Evolutionary conservation across 1,140 invertebrate genomes (phyloP).

Genomic region (Bilobella aurantiaca): DNA sequence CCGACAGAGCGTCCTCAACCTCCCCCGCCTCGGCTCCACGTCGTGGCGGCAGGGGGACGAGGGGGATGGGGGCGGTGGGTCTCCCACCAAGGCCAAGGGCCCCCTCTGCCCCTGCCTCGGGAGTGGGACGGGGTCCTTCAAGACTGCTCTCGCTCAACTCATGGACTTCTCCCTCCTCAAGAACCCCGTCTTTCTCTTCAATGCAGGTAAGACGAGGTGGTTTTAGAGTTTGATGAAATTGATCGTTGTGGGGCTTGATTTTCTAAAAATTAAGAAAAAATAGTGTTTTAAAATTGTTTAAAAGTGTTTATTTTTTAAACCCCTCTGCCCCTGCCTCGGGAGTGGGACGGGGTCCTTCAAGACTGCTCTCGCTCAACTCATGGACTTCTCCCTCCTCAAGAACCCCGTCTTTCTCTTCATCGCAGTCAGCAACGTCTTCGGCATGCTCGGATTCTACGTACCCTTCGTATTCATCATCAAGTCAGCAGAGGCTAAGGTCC

Average conservation of each 20-base stretch:
- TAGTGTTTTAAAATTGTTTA: too few species aligned
- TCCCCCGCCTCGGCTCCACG: slow-evolving; percentile 44
- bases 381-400: slow-evolving; percentile 80
- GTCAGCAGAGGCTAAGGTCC: slow-evolving; percentile 58
- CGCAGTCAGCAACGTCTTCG: slow-evolving; percentile 87
- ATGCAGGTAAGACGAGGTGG: too few species aligned
- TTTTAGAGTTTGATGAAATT: too few species aligned
- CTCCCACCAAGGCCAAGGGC: slow-evolving; percentile 50
- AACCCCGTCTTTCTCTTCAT: slow-evolving; percentile 86
- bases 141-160: slow-evolving; percentile 76
- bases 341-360: slow-evolving; percentile 68
- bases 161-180: slow-evolving; percentile 81
- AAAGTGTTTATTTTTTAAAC: too few species aligned
- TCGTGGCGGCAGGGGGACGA: slow-evolving; percentile 36
- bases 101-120: slow-evolving; percentile 1
- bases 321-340: too few species aligned
- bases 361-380: slow-evolving; percentile 74
- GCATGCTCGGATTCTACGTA: slow-evolving; percentile 86
- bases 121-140: background rate
- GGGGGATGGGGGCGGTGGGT: slow-evolving; percentile 53
- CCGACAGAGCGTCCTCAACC: slow-evolving; percentile 66
- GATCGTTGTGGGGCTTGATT: too few species aligned
- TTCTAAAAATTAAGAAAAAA: too few species aligned
- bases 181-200: slow-evolving; percentile 81
- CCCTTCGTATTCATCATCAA: slow-evolving; percentile 90